A percentile compares a stretch with the other conserved stretches of the same genome.
Conservation (phyloP, 1,140 invertebrate species). For the Drosophila bocqueti region DNA sequence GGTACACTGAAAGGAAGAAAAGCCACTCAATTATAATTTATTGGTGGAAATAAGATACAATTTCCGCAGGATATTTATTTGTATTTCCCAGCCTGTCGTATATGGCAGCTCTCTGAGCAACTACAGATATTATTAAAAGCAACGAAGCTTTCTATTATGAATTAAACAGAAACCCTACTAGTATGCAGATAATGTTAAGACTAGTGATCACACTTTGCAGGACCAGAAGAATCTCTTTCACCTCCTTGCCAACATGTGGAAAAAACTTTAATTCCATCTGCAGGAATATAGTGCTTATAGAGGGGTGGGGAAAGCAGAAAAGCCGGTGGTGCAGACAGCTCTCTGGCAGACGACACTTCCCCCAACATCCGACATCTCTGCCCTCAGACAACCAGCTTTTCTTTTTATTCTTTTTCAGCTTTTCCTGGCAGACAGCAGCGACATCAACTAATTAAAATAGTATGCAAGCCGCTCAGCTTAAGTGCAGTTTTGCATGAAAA, state of each 20-base stretch:
- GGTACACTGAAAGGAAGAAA: not conserved
- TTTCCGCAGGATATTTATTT: too few relatives aligned
- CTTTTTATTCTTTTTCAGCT: not conserved
- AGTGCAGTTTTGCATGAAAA: slow-evolving; percentile 49
- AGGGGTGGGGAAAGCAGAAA: not conserved
- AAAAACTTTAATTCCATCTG: not conserved
- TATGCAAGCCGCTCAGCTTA: slow-evolving; percentile 54
- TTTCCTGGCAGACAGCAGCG: slow-evolving; percentile 26
- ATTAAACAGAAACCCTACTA: too few relatives aligned
- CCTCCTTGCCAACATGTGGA: not conserved
- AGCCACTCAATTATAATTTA: too few relatives aligned
- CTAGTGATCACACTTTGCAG: too few relatives aligned
- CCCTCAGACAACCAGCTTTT: slow-evolving; percentile 2
- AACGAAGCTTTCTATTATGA: too few relatives aligned
- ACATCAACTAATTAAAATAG: slow-evolving; percentile 76
- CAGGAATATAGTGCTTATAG: not conserved
- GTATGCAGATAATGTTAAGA: too few relatives aligned
- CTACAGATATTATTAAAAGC: too few relatives aligned
- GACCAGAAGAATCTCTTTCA: not conserved
- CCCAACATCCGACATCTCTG: not conserved
- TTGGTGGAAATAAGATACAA: not conserved
- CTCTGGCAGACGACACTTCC: slow-evolving; percentile 38
- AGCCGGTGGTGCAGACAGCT: slow-evolving; percentile 20
- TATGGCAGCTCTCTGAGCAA: too few relatives aligned
- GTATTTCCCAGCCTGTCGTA: too few relatives aligned